Evolutionary conservation across 2,888 invertebrate genomes (phyloP), one percentile per base, ranked within the genome.

Genomic region (Trichacis sp.): DNA sequence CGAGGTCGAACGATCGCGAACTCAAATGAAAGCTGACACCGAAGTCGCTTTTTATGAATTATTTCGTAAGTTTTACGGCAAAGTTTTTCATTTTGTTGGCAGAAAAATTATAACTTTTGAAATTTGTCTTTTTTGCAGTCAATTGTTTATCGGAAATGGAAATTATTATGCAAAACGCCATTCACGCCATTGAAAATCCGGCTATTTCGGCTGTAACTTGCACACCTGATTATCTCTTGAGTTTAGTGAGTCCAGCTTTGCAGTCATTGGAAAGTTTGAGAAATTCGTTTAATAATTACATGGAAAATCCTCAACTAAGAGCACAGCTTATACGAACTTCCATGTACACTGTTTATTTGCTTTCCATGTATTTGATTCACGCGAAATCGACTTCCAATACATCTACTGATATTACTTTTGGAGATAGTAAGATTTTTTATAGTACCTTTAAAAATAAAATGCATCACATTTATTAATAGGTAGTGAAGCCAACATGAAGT

Each of bases 311-410:
- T 62, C 80, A 79, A 55, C 78, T 82, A 71, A 76, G 85, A 77
- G 74, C 83, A 72, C 69, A 83, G 59, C 78, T 87, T 12, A 79
- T 86, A 38, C 85, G 84, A 30, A 79, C 79, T 67, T 83, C 89
- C 14, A 87, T 86, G 71, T 84, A 85, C 62, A 86, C 89, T 60
- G 86, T 88, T 3, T 90, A 91, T 79, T 84, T 87, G 48, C 81
- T 90, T 48, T 86, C 90, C 2, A 87, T 88, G 50, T 88, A 89
- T 77, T 86, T 93, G 66, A 85, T 92, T 47, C 89, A 91, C 73
- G 93, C 92, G n/a, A 90, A 91, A 80, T 91, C 92, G 1, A 92
- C 92, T 6, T 90, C 92, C 1, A 93, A 93, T 81, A 90, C 90
- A 0, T 90, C 92, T 43, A 89, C 91, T 19, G 91, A 90, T 77